Percentiles rank a stretch among this genome's conserved stretches.
Conservation (phyloP, 2,113 vertebrate species). For the Macquaria ambigua region DNA sequence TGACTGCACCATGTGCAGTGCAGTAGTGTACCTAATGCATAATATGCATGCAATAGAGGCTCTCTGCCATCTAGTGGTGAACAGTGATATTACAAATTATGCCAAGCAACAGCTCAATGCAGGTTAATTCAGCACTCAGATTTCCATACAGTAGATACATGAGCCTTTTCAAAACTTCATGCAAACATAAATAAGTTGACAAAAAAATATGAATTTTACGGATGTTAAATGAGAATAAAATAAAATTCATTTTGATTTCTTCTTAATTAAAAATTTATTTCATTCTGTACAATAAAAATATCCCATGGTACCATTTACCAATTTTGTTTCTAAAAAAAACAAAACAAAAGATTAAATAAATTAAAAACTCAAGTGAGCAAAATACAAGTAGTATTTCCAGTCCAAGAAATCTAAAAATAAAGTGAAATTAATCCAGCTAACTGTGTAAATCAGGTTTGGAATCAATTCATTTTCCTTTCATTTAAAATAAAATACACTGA, state of each 20-base stretch:
- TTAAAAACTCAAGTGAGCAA: conserved; percentile 51
- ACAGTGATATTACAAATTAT: not conserved
- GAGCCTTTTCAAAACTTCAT: not conserved
- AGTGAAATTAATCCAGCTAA: not conserved
- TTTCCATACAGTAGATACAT: not conserved
- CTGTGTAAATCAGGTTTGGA: conserved; percentile 12
- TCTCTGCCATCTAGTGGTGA: conserved; percentile 68
- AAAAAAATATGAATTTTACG: not conserved
- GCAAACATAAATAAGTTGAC: not conserved
- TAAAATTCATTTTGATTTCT: not conserved
- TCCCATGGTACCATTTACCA: conserved; percentile 66
- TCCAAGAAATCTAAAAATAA: conserved; percentile 11
- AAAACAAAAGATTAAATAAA: conserved; percentile 58
- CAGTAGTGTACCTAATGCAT: not conserved
- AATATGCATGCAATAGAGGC: not conserved
- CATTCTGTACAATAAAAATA: conserved; percentile 70
- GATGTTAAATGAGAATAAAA: not conserved
- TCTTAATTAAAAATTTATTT: conserved; percentile 64
- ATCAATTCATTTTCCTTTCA: conserved; percentile 4
- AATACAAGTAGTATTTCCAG: conserved; percentile 57
- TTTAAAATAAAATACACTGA: not conserved
- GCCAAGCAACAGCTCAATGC: not conserved
- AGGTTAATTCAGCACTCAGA: not conserved
- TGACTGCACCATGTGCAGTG: conserved; percentile 70
- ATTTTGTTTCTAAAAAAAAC: conserved; percentile 8